phyloP scores from a whole-genome alignment of 2,113 vertebrate species.

The Vanacampus margaritifer region DNA sequence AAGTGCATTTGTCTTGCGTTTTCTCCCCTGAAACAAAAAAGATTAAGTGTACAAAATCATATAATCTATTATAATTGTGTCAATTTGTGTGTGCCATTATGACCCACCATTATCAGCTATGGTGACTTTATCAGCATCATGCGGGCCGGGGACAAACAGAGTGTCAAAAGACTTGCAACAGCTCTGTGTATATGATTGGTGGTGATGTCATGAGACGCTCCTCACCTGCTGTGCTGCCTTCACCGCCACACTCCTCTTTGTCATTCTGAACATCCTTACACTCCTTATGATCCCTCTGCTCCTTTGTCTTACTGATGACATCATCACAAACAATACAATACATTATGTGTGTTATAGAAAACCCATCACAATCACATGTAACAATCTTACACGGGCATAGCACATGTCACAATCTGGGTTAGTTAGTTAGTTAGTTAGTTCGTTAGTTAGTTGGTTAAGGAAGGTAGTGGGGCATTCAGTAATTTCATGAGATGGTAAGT shows the following conservation, averaged over 20 bases:
- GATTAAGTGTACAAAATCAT: background rate
- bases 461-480: background rate
- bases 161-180: background rate
- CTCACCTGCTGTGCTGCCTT: background rate
- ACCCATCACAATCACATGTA: too few relatives aligned
- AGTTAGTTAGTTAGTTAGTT: background rate
- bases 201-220: background rate
- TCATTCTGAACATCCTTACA: background rate
- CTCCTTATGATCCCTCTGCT: background rate
- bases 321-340: background rate
- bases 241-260: background rate
- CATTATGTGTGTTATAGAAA: background rate
- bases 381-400: too few relatives aligned
- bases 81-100: too few relatives aligned
- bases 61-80: background rate
- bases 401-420: background rate
- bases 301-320: background rate
- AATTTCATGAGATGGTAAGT: background rate
- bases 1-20: background rate
- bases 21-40: background rate
- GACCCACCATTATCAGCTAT: background rate
- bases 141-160: background rate
- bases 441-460: background rate
- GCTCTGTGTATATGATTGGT: background rate
- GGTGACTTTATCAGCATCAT: background rate